Percentiles rank a stretch among this genome's conserved stretches.
Evolutionary conservation across 2,797 vertebrate genomes (phyloP).

Genomic region (Apodemus agrarius): DNA sequence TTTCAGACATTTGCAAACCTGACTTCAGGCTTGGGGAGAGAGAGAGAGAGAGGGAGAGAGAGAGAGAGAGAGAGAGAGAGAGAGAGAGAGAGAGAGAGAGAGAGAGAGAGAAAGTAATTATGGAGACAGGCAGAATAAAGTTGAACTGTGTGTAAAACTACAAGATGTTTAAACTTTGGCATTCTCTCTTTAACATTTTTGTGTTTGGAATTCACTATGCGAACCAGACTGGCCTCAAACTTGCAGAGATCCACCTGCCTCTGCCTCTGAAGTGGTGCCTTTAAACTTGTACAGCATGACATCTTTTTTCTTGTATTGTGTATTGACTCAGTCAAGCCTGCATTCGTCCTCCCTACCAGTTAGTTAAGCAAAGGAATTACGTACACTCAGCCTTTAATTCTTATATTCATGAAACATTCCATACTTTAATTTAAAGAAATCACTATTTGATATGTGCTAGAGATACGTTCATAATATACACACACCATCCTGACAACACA

Average conservation of each 20-base stretch:
- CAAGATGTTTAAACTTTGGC: slow-evolving; percentile 19
- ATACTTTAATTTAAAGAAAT: neutral
- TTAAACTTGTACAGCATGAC: neutral
- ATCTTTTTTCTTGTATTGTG: neutral
- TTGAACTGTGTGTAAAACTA: slow-evolving; percentile 58
- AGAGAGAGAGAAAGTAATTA: slow-evolving; percentile 48
- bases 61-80: too few species aligned
- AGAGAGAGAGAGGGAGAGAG: too few species aligned
- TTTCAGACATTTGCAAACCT: slow-evolving; percentile 58
- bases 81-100: too few species aligned
- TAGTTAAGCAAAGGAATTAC: neutral
- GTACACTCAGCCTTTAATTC: neutral
- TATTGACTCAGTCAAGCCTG: neutral
- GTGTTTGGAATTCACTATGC: neutral
- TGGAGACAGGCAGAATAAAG: slow-evolving; percentile 65
- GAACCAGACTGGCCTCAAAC: neutral
- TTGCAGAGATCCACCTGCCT: neutral
- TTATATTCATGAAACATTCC: neutral
- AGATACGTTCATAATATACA: neutral
- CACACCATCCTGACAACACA: neutral
- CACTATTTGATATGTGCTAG: neutral
- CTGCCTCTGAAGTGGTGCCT: neutral
- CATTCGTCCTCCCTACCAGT: neutral
- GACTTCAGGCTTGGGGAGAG: neutral
- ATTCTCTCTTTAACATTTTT: neutral